Conservation (phyloP, 2,888 invertebrate species). For the Glaucopsyche alexis region DNA sequence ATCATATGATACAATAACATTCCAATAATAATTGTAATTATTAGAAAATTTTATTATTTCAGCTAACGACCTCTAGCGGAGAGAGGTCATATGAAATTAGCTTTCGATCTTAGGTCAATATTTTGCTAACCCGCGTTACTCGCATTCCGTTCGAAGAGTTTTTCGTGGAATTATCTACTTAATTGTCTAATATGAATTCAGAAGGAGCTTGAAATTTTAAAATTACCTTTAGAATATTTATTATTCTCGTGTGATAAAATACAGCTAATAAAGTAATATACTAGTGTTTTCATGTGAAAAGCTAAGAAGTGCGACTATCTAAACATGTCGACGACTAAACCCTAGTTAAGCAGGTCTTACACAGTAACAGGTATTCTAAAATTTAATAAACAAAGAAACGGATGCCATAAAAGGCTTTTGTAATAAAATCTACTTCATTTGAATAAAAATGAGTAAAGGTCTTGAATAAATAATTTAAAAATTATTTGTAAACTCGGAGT, state of each 20-base stretch:
- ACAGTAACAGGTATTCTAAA: neutral
- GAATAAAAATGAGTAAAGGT: neutral
- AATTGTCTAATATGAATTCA: neutral
- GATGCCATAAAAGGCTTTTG: neutral
- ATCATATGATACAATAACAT: slow-evolving; percentile 17
- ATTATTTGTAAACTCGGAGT: neutral
- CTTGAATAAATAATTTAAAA: neutral
- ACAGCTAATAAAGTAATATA: too few relatives aligned
- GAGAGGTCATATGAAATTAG: neutral
- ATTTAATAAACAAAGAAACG: neutral
- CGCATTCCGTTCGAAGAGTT: neutral
- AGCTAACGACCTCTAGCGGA: neutral
- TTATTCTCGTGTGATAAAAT: too few relatives aligned
- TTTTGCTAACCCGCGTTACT: neutral
- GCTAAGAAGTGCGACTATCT: neutral
- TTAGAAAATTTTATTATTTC: slow-evolving; percentile 5
- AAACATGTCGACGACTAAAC: neutral
- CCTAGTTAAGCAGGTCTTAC: neutral
- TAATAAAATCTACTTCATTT: neutral
- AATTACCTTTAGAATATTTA: too few relatives aligned
- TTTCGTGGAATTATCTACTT: neutral
- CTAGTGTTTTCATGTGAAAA: neutral
- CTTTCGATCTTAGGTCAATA: neutral
- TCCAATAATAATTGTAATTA: slow-evolving; percentile 20
- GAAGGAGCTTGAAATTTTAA: slow-evolving; percentile 2